phyloP scores from a whole-genome alignment of 1,140 invertebrate species.

The Apis mellifera region Amel_HAv3.1 CM009941.2:859001-859500 shows the following conservation, averaged over 20 bases:
- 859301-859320: neutral
- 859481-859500: no score
- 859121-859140: no score
- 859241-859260: neutral
- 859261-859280: neutral
- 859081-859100: no score
- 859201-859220: neutral
- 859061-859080: no score
- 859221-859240: neutral
- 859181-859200: no score
- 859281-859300: conserved; percentile 29
- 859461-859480: neutral
- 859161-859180: no score
- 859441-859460: neutral
- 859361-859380: neutral
- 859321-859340: neutral
- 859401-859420: neutral
- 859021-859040: no score
- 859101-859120: no score
- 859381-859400: neutral
- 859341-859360: neutral
- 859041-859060: no score
- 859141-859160: no score
- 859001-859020: no score
- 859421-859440: neutral